phyloP scores from a whole-genome alignment of 2,888 invertebrate genomes.

The Thereva nobilitata region DNA sequence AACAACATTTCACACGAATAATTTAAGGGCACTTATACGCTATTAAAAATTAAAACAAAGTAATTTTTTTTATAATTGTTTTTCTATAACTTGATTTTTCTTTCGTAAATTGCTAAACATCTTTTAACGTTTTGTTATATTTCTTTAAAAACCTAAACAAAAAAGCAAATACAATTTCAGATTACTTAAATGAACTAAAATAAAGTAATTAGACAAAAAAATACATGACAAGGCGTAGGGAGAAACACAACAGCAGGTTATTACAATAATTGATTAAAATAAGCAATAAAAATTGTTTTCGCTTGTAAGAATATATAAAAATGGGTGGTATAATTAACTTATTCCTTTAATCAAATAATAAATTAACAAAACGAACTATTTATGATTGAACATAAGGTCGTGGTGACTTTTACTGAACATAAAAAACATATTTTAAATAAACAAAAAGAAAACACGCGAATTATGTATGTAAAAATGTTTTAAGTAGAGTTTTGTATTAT shows the following conservation, averaged over 20 bases:
- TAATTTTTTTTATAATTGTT: conserved; percentile 21
- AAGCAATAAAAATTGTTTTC: not conserved
- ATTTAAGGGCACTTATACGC: conserved; percentile 31
- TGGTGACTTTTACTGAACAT: conserved; percentile 1
- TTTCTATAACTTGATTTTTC: conserved; percentile 6
- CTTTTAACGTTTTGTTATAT: conserved; percentile 27
- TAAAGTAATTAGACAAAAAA: conserved; percentile 13
- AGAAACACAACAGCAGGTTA: conserved; percentile 3
- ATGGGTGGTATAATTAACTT: conserved; percentile 4
- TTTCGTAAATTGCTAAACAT: conserved; percentile 31
- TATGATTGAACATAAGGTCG: conserved; percentile 13
- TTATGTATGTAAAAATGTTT: conserved; percentile 1
- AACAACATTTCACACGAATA: too few species aligned
- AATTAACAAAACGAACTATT: conserved; percentile 13
- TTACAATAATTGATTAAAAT: not conserved
- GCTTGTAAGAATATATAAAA: not conserved
- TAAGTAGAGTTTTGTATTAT: not conserved
- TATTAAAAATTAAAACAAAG: conserved; percentile 28
- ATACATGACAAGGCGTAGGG: conserved; percentile 7
- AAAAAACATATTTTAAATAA: not conserved
- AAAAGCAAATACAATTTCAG: conserved; percentile 15
- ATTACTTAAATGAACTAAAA: conserved; percentile 14
- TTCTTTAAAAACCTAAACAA: conserved; percentile 12
- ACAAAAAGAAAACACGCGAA: conserved; percentile 12
- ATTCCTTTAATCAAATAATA: conserved; percentile 4